These are phyloP conservation scores for Numenius phaeopus DNA, from an alignment of 2,797 vertebrate species.

Conservation along the genomic window DNA sequence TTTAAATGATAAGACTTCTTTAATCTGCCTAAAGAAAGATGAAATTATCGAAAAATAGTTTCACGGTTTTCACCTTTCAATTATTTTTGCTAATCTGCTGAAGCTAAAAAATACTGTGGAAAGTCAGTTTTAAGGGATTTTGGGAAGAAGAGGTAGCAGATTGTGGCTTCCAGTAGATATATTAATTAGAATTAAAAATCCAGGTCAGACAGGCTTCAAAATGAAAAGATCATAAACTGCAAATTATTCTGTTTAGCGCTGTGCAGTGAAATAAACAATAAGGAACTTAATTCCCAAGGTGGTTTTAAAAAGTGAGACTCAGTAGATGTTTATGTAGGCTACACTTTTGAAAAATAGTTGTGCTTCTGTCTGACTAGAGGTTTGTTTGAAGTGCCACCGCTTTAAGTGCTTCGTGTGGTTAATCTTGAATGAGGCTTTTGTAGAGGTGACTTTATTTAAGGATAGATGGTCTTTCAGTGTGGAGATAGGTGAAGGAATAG, in stretches of 20 bases:
- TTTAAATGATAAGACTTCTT: neutral
- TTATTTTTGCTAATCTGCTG: neutral
- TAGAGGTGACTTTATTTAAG: neutral
- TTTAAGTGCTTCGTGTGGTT: neutral
- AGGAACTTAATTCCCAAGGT: neutral
- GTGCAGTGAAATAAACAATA: neutral
- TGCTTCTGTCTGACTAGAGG: neutral
- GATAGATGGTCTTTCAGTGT: neutral
- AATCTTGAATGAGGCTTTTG: neutral
- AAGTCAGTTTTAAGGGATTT: neutral
- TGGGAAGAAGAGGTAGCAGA: neutral
- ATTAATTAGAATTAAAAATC: constrained; percentile 25
- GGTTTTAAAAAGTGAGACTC: neutral
- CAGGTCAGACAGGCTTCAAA: neutral
- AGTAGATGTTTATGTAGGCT: neutral
- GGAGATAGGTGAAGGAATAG: neutral
- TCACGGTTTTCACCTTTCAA: neutral
- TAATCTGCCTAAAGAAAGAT: neutral
- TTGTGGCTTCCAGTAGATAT: neutral
- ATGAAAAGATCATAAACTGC: neutral
- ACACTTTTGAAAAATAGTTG: neutral
- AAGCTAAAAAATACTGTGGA: neutral
- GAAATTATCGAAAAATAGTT: neutral
- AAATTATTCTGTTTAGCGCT: neutral
- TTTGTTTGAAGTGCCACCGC: neutral